These are phyloP conservation scores for Agrilus mali DNA, from an alignment of 2,888 invertebrate species.

Conservation along the genomic window DNA sequence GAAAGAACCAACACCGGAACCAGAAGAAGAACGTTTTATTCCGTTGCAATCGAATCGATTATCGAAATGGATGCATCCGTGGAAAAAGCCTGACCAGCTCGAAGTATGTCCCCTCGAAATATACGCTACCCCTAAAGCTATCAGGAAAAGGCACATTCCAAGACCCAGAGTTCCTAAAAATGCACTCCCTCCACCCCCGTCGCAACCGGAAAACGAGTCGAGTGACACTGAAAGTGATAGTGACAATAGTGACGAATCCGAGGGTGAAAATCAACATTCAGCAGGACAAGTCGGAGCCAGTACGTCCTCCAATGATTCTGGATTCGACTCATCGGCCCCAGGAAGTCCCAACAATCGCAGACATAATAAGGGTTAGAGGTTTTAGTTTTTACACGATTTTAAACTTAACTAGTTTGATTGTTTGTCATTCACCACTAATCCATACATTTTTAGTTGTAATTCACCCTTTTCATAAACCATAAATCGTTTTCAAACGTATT, in stretches of 20 bases:
- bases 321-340: constrained; percentile 61
- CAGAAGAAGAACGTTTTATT: constrained; percentile 30
- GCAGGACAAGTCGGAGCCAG: constrained; percentile 43
- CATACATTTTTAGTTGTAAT: too few relatives aligned
- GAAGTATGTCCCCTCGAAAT: constrained; percentile 31
- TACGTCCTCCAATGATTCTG: constrained; percentile 74
- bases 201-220: constrained; percentile 8
- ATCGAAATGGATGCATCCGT: constrained; percentile 30
- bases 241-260: constrained; percentile 19
- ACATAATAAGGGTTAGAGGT: constrained; percentile 44
- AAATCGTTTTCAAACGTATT: too few relatives aligned
- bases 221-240: constrained; percentile 22
- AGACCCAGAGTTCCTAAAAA: constrained; percentile 18
- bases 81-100: constrained; percentile 29
- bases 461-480: too few relatives aligned
- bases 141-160: constrained; percentile 30
- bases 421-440: constrained; percentile 1
- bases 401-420: constrained; percentile 14
- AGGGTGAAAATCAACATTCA: constrained; percentile 22
- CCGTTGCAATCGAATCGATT: constrained; percentile 32
- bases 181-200: constrained; percentile 6
- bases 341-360: constrained; percentile 49
- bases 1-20: constrained; percentile 30
- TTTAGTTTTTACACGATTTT: constrained; percentile 25
- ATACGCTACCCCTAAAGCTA: constrained; percentile 31